Conservation (phyloP, 2,113 vertebrate species). For the Phoxinus phoxinus region DNA sequence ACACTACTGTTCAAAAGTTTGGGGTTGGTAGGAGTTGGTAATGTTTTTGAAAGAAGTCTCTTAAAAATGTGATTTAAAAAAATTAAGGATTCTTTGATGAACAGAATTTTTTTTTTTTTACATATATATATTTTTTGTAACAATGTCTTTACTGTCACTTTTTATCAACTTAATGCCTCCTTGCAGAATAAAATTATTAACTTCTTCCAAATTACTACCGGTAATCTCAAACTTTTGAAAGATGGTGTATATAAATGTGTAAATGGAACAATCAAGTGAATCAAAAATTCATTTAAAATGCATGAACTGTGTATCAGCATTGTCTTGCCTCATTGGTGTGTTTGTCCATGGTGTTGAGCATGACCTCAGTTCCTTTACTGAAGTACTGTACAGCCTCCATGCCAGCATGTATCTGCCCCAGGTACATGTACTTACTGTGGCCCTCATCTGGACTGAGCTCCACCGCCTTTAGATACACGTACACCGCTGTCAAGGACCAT, state of each 20-base stretch:
- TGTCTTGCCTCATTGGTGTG: slow-evolving; percentile 64
- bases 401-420: slow-evolving; percentile 80
- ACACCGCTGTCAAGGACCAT: slow-evolving; percentile 70
- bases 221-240: not conserved
- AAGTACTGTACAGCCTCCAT: slow-evolving; percentile 77
- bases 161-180: not conserved
- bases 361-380: slow-evolving; percentile 76
- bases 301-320: not conserved
- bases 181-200: not conserved
- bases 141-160: not conserved
- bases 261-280: slow-evolving; percentile 36
- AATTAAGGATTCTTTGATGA: too few species aligned
- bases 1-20: not conserved
- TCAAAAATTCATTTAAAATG: not conserved
- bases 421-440: slow-evolving; percentile 83
- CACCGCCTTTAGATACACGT: slow-evolving; percentile 75
- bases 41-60: not conserved
- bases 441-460: slow-evolving; percentile 79
- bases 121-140: too few species aligned
- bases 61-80: too few species aligned
- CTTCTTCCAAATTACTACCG: not conserved
- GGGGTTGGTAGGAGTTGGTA: not conserved
- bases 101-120: not conserved
- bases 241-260: not conserved
- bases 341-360: slow-evolving; percentile 72